Conservation (phyloP, 1,140 invertebrate genomes). For the Orchestia grillus region DNA sequence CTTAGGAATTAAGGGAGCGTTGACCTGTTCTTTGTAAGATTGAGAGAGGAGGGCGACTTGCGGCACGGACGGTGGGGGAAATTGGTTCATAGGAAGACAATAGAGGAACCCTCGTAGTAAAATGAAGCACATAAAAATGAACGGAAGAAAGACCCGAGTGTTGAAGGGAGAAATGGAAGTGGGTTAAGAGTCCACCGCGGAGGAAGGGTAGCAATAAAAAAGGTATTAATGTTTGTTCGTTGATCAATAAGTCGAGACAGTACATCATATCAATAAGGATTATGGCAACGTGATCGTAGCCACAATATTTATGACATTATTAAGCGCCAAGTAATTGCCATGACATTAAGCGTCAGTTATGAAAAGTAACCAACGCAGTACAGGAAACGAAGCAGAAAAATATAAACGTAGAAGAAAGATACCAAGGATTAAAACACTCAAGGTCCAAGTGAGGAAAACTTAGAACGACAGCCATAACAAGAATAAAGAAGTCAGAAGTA, state of each 20-base stretch:
- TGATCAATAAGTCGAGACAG: too few species aligned
- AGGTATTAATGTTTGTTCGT: not conserved
- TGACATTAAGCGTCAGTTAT: not conserved
- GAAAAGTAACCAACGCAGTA: not conserved
- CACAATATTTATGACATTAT: too few species aligned
- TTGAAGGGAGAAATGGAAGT: not conserved
- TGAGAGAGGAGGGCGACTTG: not conserved
- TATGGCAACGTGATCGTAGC: too few species aligned
- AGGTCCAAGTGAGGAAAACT: not conserved
- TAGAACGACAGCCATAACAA: not conserved
- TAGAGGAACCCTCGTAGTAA: too few species aligned
- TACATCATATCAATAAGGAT: too few species aligned
- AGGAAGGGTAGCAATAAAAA: too few species aligned
- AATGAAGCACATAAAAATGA: not conserved
- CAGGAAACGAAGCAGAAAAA: not conserved
- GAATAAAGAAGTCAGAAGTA: not conserved
- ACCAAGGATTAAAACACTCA: not conserved
- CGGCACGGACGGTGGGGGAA: not conserved
- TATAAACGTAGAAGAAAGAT: not conserved
- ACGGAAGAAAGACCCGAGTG: too few species aligned
- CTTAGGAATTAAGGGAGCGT: constrained; percentile 67
- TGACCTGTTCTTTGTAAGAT: constrained; percentile 57
- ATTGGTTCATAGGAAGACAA: too few species aligned
- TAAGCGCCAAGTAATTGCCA: not conserved
- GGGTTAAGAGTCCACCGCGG: too few species aligned